Evolutionary conservation across 2,113 vertebrate species (phyloP).

Genomic region (Polypterus bichir): DNA sequence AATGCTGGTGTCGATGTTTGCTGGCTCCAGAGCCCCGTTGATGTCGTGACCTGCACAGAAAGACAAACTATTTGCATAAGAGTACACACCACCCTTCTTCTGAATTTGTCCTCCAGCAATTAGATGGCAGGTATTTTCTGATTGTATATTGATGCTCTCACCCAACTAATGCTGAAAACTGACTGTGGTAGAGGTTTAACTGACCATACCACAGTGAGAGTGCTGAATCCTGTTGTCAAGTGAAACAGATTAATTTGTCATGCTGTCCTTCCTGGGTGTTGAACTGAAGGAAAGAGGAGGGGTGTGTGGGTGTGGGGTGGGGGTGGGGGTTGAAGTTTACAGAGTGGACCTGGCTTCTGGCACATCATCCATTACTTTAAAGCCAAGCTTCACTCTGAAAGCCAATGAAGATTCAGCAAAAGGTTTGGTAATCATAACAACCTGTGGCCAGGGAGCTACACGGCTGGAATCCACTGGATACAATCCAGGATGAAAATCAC

Average conservation of each 20-base stretch:
- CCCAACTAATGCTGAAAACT: too few species aligned
- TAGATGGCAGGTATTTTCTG: neutral
- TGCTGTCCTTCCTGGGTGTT: constrained; percentile 27
- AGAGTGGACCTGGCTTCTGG: constrained; percentile 10
- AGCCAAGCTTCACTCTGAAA: neutral
- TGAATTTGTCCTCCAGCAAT: neutral
- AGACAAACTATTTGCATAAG: constrained; percentile 5
- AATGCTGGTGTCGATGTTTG: constrained; percentile 96
- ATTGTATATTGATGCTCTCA: too few species aligned
- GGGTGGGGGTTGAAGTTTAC: neutral
- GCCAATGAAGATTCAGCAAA: too few species aligned
- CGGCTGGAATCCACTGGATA: neutral
- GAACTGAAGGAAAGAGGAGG: constrained; percentile 18
- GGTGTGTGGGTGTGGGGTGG: neutral
- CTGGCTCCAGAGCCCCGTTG: constrained; percentile 88
- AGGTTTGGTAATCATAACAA: neutral
- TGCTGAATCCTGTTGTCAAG: too few species aligned
- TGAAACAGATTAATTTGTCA: too few species aligned
- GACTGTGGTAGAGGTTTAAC: too few species aligned
- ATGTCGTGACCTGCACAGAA: constrained; percentile 81
- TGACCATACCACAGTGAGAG: too few species aligned
- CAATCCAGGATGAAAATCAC: neutral
- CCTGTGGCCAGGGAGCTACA: neutral
- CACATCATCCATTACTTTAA: neutral
- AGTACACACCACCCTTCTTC: neutral